phyloP scores from a whole-genome alignment of 2,888 invertebrate genomes.

The Melanostoma scalare region DNA sequence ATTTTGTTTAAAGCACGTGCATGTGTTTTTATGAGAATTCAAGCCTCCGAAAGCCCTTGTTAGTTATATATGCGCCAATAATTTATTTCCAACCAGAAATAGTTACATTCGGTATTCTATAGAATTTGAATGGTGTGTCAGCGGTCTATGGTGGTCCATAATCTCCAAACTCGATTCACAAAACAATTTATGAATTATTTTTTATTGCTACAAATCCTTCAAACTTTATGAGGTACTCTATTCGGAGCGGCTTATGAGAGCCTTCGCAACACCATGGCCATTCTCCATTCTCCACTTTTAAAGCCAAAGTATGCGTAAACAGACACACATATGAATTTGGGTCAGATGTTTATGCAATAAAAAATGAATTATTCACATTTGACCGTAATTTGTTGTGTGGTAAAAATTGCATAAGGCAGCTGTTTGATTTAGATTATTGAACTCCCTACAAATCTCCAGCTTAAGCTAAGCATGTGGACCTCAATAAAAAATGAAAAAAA shows the following conservation, averaged over 20 bases:
- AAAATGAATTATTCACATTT: conserved; percentile 70
- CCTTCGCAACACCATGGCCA: background rate
- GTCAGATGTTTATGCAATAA: conserved; percentile 66
- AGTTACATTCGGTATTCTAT: background rate
- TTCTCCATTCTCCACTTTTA: background rate
- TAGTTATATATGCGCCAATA: conserved; percentile 31
- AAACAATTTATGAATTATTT: conserved; percentile 67
- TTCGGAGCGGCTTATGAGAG: conserved; percentile 14
- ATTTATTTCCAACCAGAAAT: conserved; percentile 55
- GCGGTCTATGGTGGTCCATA: background rate
- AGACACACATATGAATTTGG: conserved; percentile 47
- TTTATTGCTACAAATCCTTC: conserved; percentile 66
- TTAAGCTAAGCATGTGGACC: conserved; percentile 24
- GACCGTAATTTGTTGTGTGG: conserved; percentile 55
- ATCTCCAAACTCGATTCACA: conserved; percentile 7
- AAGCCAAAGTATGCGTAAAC: conserved; percentile 14
- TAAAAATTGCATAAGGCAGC: conserved; percentile 43
- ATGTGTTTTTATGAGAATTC: conserved; percentile 51
- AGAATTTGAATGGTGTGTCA: conserved; percentile 5
- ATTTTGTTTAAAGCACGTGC: conserved; percentile 31
- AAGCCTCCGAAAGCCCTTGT: conserved; percentile 47
- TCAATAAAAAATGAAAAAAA: conserved; percentile 18
- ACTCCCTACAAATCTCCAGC: conserved; percentile 22
- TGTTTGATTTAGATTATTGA: conserved; percentile 47
- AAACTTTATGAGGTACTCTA: conserved; percentile 60